Evolutionary conservation across 2,888 invertebrate genomes (phyloP).

Genomic region (Nowickia ferox): DNA sequence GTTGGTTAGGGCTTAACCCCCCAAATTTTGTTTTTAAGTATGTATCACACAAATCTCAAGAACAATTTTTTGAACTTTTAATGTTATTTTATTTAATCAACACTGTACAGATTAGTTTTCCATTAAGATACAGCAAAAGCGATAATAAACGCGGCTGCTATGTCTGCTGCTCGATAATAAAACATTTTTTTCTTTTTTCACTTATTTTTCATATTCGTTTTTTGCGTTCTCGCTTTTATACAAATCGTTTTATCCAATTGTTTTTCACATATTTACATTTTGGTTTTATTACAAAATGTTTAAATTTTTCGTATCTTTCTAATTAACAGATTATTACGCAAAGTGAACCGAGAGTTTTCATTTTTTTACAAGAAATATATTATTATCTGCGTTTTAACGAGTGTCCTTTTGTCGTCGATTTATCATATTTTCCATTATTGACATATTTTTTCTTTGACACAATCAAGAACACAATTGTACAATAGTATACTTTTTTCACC

Average conservation of each 20-base stretch:
- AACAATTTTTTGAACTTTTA: constrained; percentile 43
- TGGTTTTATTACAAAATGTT: constrained; percentile 20
- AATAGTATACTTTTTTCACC: neutral
- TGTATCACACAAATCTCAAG: constrained; percentile 47
- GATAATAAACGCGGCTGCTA: constrained; percentile 77
- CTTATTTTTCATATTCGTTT: constrained; percentile 67
- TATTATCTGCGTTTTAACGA: constrained; percentile 78
- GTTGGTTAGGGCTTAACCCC: constrained; percentile 60
- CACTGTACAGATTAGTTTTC: constrained; percentile 63
- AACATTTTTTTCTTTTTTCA: constrained; percentile 76
- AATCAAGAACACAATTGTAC: constrained; percentile 10
- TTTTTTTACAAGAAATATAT: constrained; percentile 74
- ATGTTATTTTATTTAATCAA: neutral
- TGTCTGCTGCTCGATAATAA: constrained; percentile 79
- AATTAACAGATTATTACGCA: constrained; percentile 74
- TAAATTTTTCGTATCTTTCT: constrained; percentile 51
- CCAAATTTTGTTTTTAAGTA: constrained; percentile 58
- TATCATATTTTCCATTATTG: constrained; percentile 44
- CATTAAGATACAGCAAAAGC: constrained; percentile 77
- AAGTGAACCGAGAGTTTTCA: constrained; percentile 74
- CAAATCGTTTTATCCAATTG: constrained; percentile 36
- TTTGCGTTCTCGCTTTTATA: constrained; percentile 68
- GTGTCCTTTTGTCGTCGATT: constrained; percentile 61
- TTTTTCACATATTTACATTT: constrained; percentile 47
- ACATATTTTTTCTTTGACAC: constrained; percentile 43